Conservation (phyloP, 2,797 vertebrate species). For the Silurus aristotelis region DNA sequence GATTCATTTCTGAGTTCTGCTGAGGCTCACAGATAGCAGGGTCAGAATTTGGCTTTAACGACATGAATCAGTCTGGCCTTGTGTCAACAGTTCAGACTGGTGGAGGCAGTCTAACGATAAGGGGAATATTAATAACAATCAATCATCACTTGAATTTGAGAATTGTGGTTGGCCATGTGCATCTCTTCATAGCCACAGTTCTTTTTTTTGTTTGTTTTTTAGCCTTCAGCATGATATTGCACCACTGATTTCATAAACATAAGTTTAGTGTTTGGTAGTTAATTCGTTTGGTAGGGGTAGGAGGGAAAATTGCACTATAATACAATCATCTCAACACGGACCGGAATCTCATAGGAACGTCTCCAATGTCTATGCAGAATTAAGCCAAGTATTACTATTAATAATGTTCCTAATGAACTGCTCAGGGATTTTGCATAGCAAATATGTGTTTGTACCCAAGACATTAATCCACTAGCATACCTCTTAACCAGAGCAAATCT, state of each 20-base stretch:
- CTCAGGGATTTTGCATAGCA: background rate
- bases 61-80: background rate
- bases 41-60: background rate
- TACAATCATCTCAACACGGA: background rate
- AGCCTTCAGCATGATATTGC: too few relatives aligned
- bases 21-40: background rate
- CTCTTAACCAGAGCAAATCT: background rate
- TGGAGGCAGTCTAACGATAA: background rate
- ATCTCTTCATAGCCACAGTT: background rate
- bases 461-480: background rate
- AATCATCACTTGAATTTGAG: background rate
- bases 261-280: too few relatives aligned
- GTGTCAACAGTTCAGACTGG: background rate
- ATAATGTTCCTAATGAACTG: background rate
- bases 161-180: background rate
- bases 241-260: too few relatives aligned
- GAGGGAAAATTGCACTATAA: background rate
- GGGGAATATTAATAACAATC: background rate
- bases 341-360: background rate
- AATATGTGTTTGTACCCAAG: background rate
- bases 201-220: too few relatives aligned
- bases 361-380: background rate
- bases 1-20: background rate
- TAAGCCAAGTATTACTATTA: background rate
- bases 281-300: too few relatives aligned